These are phyloP conservation scores for Melikaiella ostensackeni DNA, from an alignment of 2,888 invertebrate genomes.

Conservation along the genomic window DNA sequence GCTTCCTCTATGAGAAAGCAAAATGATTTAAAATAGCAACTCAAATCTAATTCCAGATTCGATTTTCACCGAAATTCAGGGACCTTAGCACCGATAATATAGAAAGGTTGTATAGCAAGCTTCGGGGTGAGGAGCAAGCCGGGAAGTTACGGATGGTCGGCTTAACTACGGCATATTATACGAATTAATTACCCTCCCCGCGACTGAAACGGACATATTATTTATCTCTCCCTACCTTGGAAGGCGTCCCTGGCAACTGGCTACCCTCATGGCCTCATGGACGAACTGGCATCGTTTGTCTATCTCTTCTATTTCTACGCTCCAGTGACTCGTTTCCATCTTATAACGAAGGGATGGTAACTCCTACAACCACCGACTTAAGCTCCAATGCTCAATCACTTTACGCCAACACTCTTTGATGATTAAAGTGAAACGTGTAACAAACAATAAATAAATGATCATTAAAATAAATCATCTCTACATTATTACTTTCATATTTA, in stretches of 20 bases:
- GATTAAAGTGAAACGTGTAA: neutral
- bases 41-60: neutral
- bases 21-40: neutral
- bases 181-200: constrained; percentile 74
- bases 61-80: constrained; percentile 17
- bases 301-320: constrained; percentile 68
- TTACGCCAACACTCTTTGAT: neutral
- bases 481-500: neutral
- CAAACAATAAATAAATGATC: neutral
- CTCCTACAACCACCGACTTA: constrained; percentile 7
- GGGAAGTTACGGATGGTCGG: constrained; percentile 73
- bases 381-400: constrained; percentile 15
- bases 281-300: constrained; percentile 66
- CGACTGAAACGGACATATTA: constrained; percentile 73
- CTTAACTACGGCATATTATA: constrained; percentile 77
- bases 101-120: constrained; percentile 56
- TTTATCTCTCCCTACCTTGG: constrained; percentile 66
- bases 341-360: constrained; percentile 44
- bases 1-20: neutral
- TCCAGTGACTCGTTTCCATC: constrained; percentile 56
- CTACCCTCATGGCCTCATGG: constrained; percentile 60
- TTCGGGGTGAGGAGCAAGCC: constrained; percentile 57
- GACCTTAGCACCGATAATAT: constrained; percentile 66
- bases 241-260: constrained; percentile 51
- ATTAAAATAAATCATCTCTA: neutral